Base-by-base conservation (phyloP, 2,888 invertebrate genomes). In the Sericinus montela region DNA sequence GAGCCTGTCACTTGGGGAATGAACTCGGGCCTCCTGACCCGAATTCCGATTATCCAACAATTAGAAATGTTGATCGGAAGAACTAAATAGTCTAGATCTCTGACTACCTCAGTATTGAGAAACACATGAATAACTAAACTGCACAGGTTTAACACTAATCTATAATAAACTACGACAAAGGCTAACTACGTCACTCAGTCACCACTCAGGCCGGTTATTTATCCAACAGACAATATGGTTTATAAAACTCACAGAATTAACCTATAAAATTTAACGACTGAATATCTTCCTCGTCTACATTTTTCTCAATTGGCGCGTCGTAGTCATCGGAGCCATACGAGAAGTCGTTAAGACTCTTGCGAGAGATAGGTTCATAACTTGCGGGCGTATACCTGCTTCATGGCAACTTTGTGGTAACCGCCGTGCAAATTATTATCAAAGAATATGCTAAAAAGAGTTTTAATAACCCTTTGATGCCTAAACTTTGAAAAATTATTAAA, bases 291-390 rank as follows among this genome's bases (percentile, higher is more conserved):
- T 46, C 49, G 57, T 58, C 54, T 52, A 58, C 57, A 59, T 63
- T 60, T 63, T 63, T 62, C 45, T 55, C 59, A 58, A 63, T 64
- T 71, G 70, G 68, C 54, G 63, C 64, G 65, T 57, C 56, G 55
- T 42, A 54, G 52, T 50, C 55, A 56, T 53, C 45, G 44, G 29
- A 16, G 39, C 44, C 34, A 39, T 34, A 25, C 49, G 48, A 53
- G 55, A 56, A 54, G 53, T 56, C 56, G 57, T 57, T 56, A 56
- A 51, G 54, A 55, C 53, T 46, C 60, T 64, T 47, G 53, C 41
- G 32, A 0, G n/a, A 16, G 38, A 62, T 63, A 58, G 65, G 60
- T 63, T 65, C 72, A 64, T 75, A 75, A 76, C 65, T 74, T 67
- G 58, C 53, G 57, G 56, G 61, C 65, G 67, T 64, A 68, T 65